Conservation (phyloP, 2,888 invertebrate genomes). For the Ormyrus labotus region DNA sequence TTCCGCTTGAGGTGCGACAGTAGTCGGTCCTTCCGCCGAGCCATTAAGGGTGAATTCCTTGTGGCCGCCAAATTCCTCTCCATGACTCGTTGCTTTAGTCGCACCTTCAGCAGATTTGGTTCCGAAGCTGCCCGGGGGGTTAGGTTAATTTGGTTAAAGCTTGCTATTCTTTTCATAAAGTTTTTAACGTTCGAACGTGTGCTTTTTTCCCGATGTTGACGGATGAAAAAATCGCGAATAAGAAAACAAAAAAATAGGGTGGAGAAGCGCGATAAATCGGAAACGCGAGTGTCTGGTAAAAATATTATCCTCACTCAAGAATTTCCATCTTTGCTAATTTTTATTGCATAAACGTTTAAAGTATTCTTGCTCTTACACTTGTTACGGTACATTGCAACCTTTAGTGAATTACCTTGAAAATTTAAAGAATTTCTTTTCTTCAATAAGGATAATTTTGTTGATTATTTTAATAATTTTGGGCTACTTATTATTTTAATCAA, state of each 20-base stretch:
- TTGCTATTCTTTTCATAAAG: neutral
- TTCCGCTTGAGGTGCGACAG: slow-evolving; percentile 86
- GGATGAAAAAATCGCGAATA: neutral
- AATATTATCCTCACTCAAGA: no score
- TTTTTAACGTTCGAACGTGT: slow-evolving; percentile 20
- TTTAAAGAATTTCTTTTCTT: neutral
- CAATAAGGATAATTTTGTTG: neutral
- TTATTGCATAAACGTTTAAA: no score
- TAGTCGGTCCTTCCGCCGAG: slow-evolving; percentile 86
- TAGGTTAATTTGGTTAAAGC: slow-evolving; percentile 62
- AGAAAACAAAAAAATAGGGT: no score
- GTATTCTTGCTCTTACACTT: no score
- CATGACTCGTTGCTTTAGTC: slow-evolving; percentile 95
- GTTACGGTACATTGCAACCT: no score
- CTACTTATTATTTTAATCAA: neutral
- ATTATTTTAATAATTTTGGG: no score
- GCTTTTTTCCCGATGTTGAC: neutral
- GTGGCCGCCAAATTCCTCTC: slow-evolving; percentile 81
- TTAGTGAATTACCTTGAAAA: no score
- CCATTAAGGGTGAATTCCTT: slow-evolving; percentile 92
- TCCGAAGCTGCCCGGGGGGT: slow-evolving; percentile 88
- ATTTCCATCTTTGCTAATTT: no score
- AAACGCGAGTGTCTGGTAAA: no score
- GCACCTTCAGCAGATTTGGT: slow-evolving; percentile 96
- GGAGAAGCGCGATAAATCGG: no score